Evolutionary conservation across 2,113 vertebrate species (phyloP).

Genomic region (Passer montanus): DNA sequence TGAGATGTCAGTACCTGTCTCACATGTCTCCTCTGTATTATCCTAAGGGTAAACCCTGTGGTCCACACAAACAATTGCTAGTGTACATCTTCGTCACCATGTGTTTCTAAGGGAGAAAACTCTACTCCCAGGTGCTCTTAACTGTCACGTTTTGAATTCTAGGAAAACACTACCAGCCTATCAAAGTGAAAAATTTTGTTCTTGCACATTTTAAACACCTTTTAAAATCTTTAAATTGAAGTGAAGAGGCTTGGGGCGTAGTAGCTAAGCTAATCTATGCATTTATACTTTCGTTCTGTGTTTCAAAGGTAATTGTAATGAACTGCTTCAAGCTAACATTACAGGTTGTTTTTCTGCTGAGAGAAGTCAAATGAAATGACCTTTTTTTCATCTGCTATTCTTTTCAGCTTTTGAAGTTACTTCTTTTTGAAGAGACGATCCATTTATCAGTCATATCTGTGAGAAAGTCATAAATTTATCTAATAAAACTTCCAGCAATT

Average conservation of each 20-base stretch:
- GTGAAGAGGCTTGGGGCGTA: neutral
- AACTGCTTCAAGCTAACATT: slow-evolving; percentile 20
- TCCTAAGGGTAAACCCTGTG: neutral
- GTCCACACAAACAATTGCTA: neutral
- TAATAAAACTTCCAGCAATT: neutral
- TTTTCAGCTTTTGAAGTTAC: slow-evolving; percentile 34
- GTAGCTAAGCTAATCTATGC: neutral
- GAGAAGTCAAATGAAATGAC: slow-evolving; percentile 46
- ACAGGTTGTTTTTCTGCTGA: slow-evolving; percentile 32
- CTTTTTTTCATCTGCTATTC: slow-evolving; percentile 13
- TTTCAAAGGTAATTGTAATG: slow-evolving; percentile 30
- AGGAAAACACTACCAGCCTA: neutral
- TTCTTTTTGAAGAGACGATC: neutral
- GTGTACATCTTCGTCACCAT: neutral
- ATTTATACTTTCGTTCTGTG: neutral
- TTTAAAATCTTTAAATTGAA: neutral
- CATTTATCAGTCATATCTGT: neutral
- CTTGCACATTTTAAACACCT: neutral
- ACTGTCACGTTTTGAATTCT: neutral
- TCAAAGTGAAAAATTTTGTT: neutral
- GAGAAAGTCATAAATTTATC: neutral
- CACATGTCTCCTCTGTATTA: neutral
- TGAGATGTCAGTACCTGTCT: neutral
- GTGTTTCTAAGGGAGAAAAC: neutral
- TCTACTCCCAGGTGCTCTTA: neutral